Evolutionary conservation across 2,888 invertebrate genomes (phyloP).

Genomic region (Parochlus steinenii): DNA sequence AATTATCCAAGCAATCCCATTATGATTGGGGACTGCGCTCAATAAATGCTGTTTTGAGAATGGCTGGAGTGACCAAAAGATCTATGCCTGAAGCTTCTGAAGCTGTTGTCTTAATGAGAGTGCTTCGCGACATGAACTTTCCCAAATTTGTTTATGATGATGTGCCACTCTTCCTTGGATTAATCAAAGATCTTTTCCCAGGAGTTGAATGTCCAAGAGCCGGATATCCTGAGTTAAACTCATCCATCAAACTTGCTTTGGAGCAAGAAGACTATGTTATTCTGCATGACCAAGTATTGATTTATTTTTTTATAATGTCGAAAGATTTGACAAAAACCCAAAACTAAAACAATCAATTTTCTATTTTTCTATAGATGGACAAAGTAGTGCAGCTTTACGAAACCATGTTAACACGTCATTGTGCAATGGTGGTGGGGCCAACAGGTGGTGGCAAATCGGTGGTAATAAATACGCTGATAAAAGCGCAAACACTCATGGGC

Average conservation of each 20-base stretch:
- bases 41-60: slow-evolving; percentile 76
- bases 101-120: slow-evolving; percentile 78
- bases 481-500: slow-evolving; percentile 59
- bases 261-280: slow-evolving; percentile 49
- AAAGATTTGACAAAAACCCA: no score
- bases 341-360: not conserved
- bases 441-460: slow-evolving; percentile 88
- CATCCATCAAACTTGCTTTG: slow-evolving; percentile 54
- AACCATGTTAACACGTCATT: slow-evolving; percentile 89
- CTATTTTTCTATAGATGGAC: slow-evolving; percentile 48
- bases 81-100: slow-evolving; percentile 65
- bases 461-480: slow-evolving; percentile 59
- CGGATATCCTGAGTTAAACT: slow-evolving; percentile 72
- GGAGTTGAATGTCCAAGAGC: slow-evolving; percentile 79
- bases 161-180: slow-evolving; percentile 72
- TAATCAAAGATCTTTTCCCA: slow-evolving; percentile 76
- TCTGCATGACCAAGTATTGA: slow-evolving; percentile 44
- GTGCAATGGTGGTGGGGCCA: slow-evolving; percentile 81
- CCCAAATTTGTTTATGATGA: slow-evolving; percentile 89
- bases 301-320: slow-evolving; percentile 1
- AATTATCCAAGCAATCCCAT: slow-evolving; percentile 81
- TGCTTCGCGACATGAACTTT: slow-evolving; percentile 80
- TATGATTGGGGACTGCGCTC: slow-evolving; percentile 89
- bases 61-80: slow-evolving; percentile 78
- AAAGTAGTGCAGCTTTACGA: slow-evolving; percentile 85